phyloP scores from a whole-genome alignment of 2,888 invertebrate species.

The Dendrolimus houi region DNA sequence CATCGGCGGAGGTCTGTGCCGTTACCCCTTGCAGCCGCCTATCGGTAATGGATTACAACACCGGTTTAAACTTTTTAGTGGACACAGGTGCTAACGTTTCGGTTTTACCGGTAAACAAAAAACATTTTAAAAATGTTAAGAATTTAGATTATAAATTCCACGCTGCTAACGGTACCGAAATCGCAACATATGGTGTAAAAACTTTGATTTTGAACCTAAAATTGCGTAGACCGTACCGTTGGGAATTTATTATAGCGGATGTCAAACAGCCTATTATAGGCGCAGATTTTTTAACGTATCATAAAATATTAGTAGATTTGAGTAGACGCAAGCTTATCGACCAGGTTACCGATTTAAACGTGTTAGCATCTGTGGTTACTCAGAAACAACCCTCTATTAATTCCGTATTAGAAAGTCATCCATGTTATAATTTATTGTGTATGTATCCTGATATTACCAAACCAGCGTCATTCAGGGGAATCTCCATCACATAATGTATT shows the following conservation, averaged over 20 bases:
- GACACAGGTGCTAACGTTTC: constrained; percentile 8
- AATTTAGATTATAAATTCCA: constrained; percentile 3
- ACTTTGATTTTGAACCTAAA: constrained; percentile 3
- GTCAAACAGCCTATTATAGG: constrained; percentile 9
- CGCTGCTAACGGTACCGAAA: constrained; percentile 6
- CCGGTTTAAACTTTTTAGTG: constrained; percentile 6
- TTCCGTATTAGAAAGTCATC: constrained; percentile 1
- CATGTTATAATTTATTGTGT: constrained; percentile 1
- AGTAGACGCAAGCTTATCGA: constrained; percentile 1
- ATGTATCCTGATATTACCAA: constrained; percentile 8
- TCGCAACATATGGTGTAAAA: constrained; percentile 5
- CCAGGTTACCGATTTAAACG: constrained; percentile 1
- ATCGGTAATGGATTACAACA: constrained; percentile 4
- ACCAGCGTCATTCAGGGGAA: constrained; percentile 7
- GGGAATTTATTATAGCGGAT: constrained; percentile 7
- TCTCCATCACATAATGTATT: constrained; percentile 4
- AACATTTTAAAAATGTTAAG: background rate
- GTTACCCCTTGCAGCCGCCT: constrained; percentile 2
- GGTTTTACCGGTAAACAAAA: background rate
- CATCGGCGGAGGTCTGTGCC: constrained; percentile 3
- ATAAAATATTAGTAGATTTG: constrained; percentile 6
- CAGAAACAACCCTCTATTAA: background rate
- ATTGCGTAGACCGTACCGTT: constrained; percentile 6
- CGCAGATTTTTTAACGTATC: constrained; percentile 5
- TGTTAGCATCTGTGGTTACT: constrained; percentile 1